Evolutionary conservation across 2,888 invertebrate species (phyloP).

Genomic region (Philereme transversata): DNA sequence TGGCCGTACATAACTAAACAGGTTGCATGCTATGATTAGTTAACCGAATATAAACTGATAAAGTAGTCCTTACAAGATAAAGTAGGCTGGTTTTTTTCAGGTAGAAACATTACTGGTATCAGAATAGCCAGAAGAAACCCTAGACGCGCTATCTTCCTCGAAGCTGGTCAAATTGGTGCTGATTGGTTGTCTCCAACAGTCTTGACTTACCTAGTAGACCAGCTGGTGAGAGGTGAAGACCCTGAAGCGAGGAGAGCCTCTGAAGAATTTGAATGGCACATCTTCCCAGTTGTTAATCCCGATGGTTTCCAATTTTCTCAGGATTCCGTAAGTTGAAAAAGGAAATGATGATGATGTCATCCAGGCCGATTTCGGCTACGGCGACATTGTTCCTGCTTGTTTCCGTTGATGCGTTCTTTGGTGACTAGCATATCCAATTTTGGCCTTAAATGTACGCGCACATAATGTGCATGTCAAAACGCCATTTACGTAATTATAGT

Average conservation of each 20-base stretch:
- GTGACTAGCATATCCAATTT: too few species aligned
- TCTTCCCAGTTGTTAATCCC: slow-evolving; percentile 89
- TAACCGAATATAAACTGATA: too few species aligned
- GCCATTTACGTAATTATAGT: too few species aligned
- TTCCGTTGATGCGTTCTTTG: too few species aligned
- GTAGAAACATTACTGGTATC: slow-evolving; percentile 75
- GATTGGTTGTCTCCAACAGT: slow-evolving; percentile 90
- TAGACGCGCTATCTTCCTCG: slow-evolving; percentile 59
- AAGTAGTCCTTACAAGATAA: neutral
- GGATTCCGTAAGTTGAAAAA: slow-evolving; percentile 65
- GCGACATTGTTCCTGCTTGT: too few species aligned
- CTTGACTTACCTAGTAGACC: slow-evolving; percentile 85
- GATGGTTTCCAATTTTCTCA: slow-evolving; percentile 90
- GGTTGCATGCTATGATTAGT: too few species aligned
- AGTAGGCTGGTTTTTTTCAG: slow-evolving; percentile 44
- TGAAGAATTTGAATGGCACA: slow-evolving; percentile 87
- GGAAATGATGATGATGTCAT: too few species aligned
- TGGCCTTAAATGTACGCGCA: too few species aligned
- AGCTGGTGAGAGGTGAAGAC: slow-evolving; percentile 83
- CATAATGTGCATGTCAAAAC: too few species aligned
- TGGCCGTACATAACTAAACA: too few species aligned
- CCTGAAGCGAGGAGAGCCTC: slow-evolving; percentile 74
- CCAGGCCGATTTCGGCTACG: too few species aligned
- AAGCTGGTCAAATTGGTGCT: slow-evolving; percentile 87
- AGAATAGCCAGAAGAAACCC: slow-evolving; percentile 62